Conservation (phyloP, 2,113 vertebrate genomes). For the Lagenorhynchus albirostris region DNA sequence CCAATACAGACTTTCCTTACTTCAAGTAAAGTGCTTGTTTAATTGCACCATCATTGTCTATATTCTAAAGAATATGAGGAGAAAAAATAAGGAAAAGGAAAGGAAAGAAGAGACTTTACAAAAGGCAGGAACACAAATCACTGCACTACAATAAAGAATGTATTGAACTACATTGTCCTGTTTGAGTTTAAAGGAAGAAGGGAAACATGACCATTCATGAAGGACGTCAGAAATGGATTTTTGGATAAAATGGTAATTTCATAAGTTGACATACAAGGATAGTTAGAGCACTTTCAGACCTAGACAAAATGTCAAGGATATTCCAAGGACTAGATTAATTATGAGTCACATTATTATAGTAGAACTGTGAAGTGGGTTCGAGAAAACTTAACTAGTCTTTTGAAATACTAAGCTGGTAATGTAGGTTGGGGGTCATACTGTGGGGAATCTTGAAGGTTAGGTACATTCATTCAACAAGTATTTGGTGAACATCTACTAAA, state of each 20-base stretch:
- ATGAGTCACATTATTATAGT: neutral
- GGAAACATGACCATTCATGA: neutral
- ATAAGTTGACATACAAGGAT: neutral
- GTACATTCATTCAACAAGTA: neutral
- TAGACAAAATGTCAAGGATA: neutral
- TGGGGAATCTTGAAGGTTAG: neutral
- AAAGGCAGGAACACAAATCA: neutral
- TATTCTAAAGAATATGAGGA: neutral
- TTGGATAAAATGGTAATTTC: neutral
- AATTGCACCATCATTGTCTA: neutral
- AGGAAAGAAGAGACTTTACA: neutral
- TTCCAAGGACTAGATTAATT: neutral
- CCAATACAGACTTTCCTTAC: neutral
- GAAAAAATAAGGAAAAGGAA: neutral
- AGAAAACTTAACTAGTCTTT: neutral
- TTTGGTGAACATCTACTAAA: neutral
- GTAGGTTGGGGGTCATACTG: neutral
- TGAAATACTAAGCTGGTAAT: neutral
- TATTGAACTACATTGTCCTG: neutral
- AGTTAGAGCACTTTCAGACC: neutral
- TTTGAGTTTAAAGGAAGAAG: neutral
- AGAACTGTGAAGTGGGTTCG: neutral
- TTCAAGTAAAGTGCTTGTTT: neutral
- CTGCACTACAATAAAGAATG: neutral
- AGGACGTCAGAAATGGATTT: neutral